Evolutionary conservation across 2,888 invertebrate species (phyloP).

Genomic region (Erebia aethiops): DNA sequence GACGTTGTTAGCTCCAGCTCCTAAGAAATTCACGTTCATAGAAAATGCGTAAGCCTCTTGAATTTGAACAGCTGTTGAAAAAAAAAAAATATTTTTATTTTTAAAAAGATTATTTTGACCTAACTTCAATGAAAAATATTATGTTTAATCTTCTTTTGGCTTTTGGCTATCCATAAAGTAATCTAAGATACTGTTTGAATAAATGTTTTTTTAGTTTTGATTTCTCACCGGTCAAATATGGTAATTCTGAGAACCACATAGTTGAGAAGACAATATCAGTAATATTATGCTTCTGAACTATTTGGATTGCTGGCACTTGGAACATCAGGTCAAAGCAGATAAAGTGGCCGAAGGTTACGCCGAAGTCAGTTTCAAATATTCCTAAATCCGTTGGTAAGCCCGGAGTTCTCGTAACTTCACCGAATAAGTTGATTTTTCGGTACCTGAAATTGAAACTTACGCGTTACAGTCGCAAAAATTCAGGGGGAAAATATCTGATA

Average conservation of each 20-base stretch:
- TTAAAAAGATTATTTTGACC: background rate
- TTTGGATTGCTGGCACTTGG: constrained; percentile 85
- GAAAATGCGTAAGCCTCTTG: constrained; percentile 88
- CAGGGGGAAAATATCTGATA: too few species aligned
- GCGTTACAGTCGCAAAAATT: too few species aligned
- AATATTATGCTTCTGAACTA: constrained; percentile 77
- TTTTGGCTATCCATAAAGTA: background rate
- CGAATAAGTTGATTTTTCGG: constrained; percentile 80
- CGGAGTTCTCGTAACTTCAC: constrained; percentile 75
- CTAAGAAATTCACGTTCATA: constrained; percentile 87
- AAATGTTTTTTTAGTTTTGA: background rate
- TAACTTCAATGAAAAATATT: too few species aligned
- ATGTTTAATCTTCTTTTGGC: too few species aligned
- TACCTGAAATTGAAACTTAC: constrained; percentile 57
- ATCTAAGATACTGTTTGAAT: background rate
- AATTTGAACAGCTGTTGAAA: constrained; percentile 80
- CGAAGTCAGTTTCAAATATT: constrained; percentile 89
- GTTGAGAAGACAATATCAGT: constrained; percentile 87
- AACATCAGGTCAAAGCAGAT: constrained; percentile 93
- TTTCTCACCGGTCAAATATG: constrained; percentile 86
- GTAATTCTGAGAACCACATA: constrained; percentile 92
- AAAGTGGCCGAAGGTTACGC: constrained; percentile 90
- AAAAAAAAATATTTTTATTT: constrained; percentile 4
- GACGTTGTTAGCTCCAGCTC: constrained; percentile 87
- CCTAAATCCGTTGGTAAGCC: constrained; percentile 83